These are phyloP conservation scores for Cantharis flavilabris DNA, from an alignment of 2,888 invertebrate genomes.

Conservation along the genomic window DNA sequence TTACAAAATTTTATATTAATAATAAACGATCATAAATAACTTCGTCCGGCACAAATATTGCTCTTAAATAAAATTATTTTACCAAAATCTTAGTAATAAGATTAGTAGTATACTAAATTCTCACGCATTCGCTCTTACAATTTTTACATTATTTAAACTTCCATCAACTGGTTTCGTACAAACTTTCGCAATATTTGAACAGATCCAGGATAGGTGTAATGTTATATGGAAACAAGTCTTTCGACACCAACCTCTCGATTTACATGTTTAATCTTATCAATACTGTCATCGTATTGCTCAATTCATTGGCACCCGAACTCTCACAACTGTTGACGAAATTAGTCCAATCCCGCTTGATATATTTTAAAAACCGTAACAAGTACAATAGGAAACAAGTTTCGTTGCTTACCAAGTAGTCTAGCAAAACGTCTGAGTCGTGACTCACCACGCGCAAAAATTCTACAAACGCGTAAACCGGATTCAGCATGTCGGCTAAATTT, in stretches of 20 bases:
- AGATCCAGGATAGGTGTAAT: slow-evolving; percentile 85
- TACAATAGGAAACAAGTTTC: slow-evolving; percentile 90
- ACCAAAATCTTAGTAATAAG: not conserved
- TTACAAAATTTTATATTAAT: too few relatives aligned
- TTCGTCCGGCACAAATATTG: not conserved
- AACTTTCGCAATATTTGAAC: slow-evolving; percentile 80
- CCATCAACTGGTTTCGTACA: slow-evolving; percentile 67
- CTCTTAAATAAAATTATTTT: not conserved
- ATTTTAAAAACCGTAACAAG: slow-evolving; percentile 81
- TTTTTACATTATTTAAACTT: not conserved
- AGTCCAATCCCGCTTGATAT: slow-evolving; percentile 81
- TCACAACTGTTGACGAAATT: slow-evolving; percentile 79
- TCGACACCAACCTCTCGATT: slow-evolving; percentile 81
- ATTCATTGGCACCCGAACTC: slow-evolving; percentile 58
- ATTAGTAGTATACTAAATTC: not conserved
- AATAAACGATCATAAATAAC: not conserved
- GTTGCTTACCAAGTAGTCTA: slow-evolving; percentile 86
- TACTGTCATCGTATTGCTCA: slow-evolving; percentile 85
- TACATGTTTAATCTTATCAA: slow-evolving; percentile 78
- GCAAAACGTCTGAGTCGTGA: slow-evolving; percentile 77
- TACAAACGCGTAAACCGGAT: slow-evolving; percentile 85
- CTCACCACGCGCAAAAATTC: slow-evolving; percentile 84
- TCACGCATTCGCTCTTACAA: not conserved
- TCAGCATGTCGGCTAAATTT: slow-evolving; percentile 79
- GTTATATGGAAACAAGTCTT: slow-evolving; percentile 86